These are phyloP conservation scores for Noctua pronuba DNA, from an alignment of 2,888 invertebrate species.

Conservation along the genomic window DNA sequence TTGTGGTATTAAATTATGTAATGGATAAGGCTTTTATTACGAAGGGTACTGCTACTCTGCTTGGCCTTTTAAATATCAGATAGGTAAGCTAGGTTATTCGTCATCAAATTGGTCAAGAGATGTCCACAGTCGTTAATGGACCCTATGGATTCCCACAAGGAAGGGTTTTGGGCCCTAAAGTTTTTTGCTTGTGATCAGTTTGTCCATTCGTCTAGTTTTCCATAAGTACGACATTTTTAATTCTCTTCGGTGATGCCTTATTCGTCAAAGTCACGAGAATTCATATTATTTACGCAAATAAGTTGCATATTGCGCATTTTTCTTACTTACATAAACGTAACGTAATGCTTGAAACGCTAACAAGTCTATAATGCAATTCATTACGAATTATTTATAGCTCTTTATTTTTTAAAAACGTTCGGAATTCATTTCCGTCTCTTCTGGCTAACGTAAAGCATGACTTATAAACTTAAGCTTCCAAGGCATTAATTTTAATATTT, in stretches of 20 bases:
- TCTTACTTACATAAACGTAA: neutral
- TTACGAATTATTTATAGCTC: neutral
- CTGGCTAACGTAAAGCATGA: neutral
- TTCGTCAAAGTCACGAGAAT: neutral
- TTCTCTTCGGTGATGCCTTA: neutral
- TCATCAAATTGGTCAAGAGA: neutral
- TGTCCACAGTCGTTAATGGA: neutral
- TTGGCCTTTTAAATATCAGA: neutral
- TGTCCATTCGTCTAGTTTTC: neutral
- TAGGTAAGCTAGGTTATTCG: neutral
- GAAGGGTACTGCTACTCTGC: constrained; percentile 19
- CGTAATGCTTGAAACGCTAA: neutral
- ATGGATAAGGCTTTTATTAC: constrained; percentile 43
- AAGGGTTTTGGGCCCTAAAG: too few species aligned
- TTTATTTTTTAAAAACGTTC: neutral
- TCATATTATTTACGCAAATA: neutral
- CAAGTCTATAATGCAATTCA: neutral
- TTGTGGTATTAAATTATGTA: constrained; percentile 36
- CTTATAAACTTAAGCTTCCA: neutral
- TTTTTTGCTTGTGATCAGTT: neutral
- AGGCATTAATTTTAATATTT: constrained; percentile 1
- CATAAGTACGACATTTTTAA: neutral
- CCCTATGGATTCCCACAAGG: neutral
- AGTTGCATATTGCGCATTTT: neutral
- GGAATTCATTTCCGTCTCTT: too few species aligned